Percentiles rank a stretch among this genome's conserved stretches.
Evolutionary conservation across 1,140 invertebrate species (phyloP).

Genomic region (Diplogasteroides magnus): DNA sequence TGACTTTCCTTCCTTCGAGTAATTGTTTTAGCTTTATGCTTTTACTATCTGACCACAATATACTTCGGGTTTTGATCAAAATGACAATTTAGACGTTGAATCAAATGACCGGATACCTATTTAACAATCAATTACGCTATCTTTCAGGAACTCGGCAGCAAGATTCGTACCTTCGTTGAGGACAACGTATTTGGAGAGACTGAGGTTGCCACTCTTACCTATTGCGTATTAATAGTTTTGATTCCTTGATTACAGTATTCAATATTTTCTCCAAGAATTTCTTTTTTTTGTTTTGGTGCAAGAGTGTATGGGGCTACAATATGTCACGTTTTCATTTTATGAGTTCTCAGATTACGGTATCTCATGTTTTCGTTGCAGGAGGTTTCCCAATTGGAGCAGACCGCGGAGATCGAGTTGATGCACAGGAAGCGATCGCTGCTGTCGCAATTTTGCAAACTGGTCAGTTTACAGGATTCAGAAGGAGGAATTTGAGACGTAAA

Average conservation of each 20-base stretch:
- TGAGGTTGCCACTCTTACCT: background rate
- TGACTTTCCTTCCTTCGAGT: constrained; percentile 1
- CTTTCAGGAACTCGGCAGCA: constrained; percentile 70
- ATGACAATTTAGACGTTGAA: too few relatives aligned
- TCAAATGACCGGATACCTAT: background rate
- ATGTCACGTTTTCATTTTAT: too few relatives aligned
- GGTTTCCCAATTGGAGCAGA: background rate
- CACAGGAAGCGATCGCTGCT: background rate
- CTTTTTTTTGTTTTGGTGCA: too few relatives aligned
- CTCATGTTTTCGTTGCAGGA: background rate
- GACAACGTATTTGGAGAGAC: background rate
- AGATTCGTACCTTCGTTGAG: constrained; percentile 78
- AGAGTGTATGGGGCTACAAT: too few relatives aligned
- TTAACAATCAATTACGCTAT: constrained; percentile 56
- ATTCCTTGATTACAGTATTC: background rate
- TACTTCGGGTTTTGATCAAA: too few relatives aligned
- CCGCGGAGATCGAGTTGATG: background rate
- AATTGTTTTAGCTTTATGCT: background rate
- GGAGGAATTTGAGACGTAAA: too few relatives aligned
- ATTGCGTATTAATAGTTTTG: background rate
- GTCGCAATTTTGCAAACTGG: background rate
- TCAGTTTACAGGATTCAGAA: too few relatives aligned
- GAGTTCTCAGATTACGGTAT: background rate
- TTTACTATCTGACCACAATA: too few relatives aligned
- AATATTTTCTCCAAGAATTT: too few relatives aligned